phyloP scores from a whole-genome alignment of 2,113 vertebrate genomes.

The Eleginops maclovinus region DNA sequence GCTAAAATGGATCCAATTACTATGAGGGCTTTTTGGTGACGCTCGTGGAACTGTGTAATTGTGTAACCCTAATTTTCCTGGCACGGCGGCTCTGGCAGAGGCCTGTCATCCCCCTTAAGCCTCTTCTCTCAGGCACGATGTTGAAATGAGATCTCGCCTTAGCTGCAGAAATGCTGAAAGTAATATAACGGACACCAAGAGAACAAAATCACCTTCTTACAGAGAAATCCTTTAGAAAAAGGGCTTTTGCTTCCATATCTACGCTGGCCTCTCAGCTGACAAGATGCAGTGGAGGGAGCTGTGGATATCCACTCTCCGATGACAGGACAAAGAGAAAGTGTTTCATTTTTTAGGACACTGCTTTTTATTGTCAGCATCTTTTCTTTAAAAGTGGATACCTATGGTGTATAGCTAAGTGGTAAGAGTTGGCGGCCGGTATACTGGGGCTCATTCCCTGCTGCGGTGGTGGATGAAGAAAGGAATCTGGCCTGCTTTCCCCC shows the following conservation, averaged over 20 bases:
- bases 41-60: slow-evolving; percentile 78
- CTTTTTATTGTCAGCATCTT: slow-evolving; percentile 18
- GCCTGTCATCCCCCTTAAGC: slow-evolving; percentile 77
- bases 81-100: slow-evolving; percentile 71
- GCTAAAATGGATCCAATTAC: slow-evolving; percentile 81
- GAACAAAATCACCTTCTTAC: slow-evolving; percentile 73
- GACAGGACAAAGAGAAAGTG: slow-evolving; percentile 27
- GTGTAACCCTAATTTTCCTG: slow-evolving; percentile 81
- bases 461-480: too few relatives aligned
- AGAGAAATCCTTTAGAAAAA: slow-evolving; percentile 62
- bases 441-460: too few relatives aligned
- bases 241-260: slow-evolving; percentile 63
- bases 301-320: slow-evolving; percentile 54
- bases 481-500: too few relatives aligned
- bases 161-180: slow-evolving; percentile 72
- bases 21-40: slow-evolving; percentile 68
- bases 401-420: too few relatives aligned
- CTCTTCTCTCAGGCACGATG: slow-evolving; percentile 72
- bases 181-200: slow-evolving; percentile 69
- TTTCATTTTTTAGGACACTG: slow-evolving; percentile 23
- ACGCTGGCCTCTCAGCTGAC: slow-evolving; percentile 54
- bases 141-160: slow-evolving; percentile 78
- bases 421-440: background rate
- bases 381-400: slow-evolving; percentile 21
- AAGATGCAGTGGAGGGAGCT: slow-evolving; percentile 55